Conservation (phyloP, 1,140 invertebrate species). For the Pemphigus obesinymphae region DNA sequence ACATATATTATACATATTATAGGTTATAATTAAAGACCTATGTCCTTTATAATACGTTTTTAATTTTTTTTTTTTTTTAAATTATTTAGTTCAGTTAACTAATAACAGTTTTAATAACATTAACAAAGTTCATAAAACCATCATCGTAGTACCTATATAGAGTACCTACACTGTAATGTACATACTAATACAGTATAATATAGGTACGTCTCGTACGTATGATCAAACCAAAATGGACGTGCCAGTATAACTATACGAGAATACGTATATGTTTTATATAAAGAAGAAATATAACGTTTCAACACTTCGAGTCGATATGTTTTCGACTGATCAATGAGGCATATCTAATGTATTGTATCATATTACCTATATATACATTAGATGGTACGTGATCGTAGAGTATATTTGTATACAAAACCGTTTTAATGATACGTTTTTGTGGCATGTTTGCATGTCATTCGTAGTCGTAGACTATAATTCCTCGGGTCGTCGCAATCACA, state of each 20-base stretch:
- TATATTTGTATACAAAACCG: conserved; percentile 21
- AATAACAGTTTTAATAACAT: too few species aligned
- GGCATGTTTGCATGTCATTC: not conserved
- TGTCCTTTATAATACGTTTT: too few species aligned
- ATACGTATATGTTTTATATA: not conserved
- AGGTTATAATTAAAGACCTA: too few species aligned
- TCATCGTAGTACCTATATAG: too few species aligned
- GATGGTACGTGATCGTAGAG: not conserved
- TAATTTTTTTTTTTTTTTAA: too few species aligned
- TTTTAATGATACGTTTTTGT: conserved; percentile 30
- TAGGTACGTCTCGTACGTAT: not conserved
- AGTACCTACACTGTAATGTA: too few species aligned
- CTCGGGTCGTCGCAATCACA: too few species aligned
- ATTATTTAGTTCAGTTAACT: too few species aligned
- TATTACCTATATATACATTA: not conserved
- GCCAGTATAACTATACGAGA: not conserved
- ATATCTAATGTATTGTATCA: conserved; percentile 14
- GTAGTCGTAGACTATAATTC: not conserved
- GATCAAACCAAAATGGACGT: not conserved
- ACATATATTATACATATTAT: too few species aligned
- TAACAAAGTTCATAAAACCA: too few species aligned
- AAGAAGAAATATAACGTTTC: not conserved
- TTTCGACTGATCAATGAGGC: not conserved
- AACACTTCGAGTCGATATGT: too few species aligned
- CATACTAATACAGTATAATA: too few species aligned